phyloP scores from a whole-genome alignment of 2,113 vertebrate genomes.

The Elephas maximus region DNA sequence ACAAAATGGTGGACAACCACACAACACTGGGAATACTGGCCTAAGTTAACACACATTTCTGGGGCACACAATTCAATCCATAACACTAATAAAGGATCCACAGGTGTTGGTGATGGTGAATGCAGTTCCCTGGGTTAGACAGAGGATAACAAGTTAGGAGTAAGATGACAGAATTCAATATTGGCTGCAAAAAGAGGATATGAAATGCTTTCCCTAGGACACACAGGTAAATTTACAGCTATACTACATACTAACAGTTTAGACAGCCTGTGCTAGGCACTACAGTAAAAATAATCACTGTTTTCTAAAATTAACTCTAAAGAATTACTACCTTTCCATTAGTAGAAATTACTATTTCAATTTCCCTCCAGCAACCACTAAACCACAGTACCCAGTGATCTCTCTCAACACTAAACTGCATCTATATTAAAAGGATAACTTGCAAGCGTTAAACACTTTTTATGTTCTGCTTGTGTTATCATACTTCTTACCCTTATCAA shows the following conservation, averaged over 20 bases:
- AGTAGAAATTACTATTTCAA: neutral
- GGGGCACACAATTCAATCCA: no score
- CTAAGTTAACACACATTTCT: no score
- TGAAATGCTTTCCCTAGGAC: neutral
- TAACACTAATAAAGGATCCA: neutral
- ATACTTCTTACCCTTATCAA: neutral
- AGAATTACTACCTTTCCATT: neutral
- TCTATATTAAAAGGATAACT: neutral
- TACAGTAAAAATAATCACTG: neutral
- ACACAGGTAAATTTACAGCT: neutral
- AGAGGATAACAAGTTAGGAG: neutral
- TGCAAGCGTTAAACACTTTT: neutral
- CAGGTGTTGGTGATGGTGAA: neutral
- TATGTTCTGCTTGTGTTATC: neutral
- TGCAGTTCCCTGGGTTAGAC: neutral
- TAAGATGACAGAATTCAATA: neutral
- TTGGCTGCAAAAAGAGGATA: neutral
- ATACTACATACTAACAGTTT: neutral
- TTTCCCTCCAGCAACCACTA: slow-evolving; percentile 6
- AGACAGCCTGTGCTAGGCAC: neutral
- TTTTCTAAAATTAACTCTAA: slow-evolving; percentile 12
- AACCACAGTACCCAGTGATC: neutral
- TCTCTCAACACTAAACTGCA: neutral
- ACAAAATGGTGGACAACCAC: no score
- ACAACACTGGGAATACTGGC: no score